phyloP scores from a whole-genome alignment of 1,140 invertebrate genomes.

The Oedothorax gibbosus region DNA sequence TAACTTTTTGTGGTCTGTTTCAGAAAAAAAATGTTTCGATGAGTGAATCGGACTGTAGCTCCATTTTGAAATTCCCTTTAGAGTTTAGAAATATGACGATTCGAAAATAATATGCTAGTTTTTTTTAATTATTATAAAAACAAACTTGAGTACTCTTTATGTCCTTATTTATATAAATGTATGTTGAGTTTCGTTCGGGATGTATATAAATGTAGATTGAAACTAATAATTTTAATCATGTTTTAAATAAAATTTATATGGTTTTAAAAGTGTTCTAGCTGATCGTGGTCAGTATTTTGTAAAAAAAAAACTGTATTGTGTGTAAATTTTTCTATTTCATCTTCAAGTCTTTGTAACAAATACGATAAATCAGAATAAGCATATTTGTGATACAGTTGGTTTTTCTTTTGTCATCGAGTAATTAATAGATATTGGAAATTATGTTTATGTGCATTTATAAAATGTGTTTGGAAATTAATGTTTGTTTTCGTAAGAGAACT shows the following conservation, averaged over 20 bases:
- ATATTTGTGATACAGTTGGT: constrained; percentile 17
- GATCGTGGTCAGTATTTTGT: constrained; percentile 38
- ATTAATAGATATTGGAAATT: background rate
- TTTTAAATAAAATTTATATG: constrained; percentile 19
- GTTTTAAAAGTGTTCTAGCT: constrained; percentile 15
- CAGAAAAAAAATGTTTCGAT: too few species aligned
- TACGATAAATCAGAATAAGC: constrained; percentile 9
- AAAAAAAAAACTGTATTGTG: constrained; percentile 19
- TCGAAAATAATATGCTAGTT: too few species aligned
- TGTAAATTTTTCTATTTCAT: constrained; percentile 1
- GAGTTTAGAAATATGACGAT: too few species aligned
- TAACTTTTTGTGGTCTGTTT: background rate
- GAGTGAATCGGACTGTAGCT: too few species aligned
- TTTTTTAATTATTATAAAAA: too few species aligned
- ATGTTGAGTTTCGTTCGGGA: background rate
- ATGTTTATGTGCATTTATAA: too few species aligned
- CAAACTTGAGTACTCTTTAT: background rate
- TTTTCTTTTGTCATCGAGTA: background rate
- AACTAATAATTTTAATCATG: constrained; percentile 11
- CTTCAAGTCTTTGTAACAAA: too few species aligned
- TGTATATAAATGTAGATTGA: constrained; percentile 20
- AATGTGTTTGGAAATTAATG: too few species aligned
- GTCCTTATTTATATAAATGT: constrained; percentile 26
- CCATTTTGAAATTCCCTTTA: too few species aligned
- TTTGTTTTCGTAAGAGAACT: too few species aligned